Percentiles rank a stretch among this genome's conserved stretches.
These are phyloP conservation scores for Pantala flavescens DNA, from an alignment of 1,140 invertebrate genomes.

Conservation along the genomic window DNA sequence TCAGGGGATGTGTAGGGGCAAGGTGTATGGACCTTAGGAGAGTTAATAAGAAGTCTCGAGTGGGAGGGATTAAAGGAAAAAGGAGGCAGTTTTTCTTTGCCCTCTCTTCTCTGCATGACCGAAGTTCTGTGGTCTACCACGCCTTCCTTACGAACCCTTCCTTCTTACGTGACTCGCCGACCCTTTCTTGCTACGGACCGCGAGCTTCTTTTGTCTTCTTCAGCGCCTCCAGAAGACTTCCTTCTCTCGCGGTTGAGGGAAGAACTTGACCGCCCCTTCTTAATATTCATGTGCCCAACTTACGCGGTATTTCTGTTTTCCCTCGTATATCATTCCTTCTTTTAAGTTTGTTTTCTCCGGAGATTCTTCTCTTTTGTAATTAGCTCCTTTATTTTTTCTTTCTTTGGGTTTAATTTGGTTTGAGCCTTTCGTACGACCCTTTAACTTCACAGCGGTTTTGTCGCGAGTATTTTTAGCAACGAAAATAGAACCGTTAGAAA, in stretches of 20 bases:
- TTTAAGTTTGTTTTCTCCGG: too few species aligned
- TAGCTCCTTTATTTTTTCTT: too few species aligned
- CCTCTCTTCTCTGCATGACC: not conserved
- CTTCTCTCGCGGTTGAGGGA: not conserved
- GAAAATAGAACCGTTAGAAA: too few species aligned
- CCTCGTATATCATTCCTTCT: not conserved
- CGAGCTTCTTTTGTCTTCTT: not conserved
- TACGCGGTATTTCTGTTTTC: not conserved
- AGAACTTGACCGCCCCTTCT: too few species aligned
- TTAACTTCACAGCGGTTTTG: too few species aligned
- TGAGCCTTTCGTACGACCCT: too few species aligned
- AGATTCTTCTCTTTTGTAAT: too few species aligned
- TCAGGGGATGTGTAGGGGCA: not conserved
- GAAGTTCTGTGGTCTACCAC: not conserved
- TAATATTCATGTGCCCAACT: not conserved
- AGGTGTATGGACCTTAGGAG: not conserved
- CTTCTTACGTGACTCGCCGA: not conserved
- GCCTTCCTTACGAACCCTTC: not conserved
- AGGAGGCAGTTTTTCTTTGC: not conserved
- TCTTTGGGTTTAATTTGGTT: too few species aligned
- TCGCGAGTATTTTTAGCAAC: too few species aligned
- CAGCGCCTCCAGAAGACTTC: not conserved
- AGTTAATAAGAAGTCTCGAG: not conserved
- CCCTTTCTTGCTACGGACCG: not conserved
- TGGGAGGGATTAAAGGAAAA: conserved; percentile 1